phyloP scores from a whole-genome alignment of 2,888 invertebrate species.

The Eremobia ochroleuca region DNA sequence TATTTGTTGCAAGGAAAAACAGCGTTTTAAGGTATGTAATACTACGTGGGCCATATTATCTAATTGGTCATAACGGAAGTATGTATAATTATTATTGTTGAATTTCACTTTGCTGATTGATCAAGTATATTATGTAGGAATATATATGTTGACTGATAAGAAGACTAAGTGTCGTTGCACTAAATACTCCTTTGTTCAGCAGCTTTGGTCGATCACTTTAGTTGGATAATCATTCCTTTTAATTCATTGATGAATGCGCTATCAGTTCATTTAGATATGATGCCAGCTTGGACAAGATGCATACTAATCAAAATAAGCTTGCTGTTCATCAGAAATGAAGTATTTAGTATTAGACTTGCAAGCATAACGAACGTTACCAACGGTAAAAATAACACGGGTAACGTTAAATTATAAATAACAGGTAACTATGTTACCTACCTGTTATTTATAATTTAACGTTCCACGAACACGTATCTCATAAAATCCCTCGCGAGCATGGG shows the following conservation, averaged over 20 bases:
- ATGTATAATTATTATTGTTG: not conserved
- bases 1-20: not conserved
- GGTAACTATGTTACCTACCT: conserved; percentile 66
- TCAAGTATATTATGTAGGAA: too few species aligned
- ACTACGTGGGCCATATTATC: not conserved
- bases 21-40: not conserved
- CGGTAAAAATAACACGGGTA: conserved; percentile 70
- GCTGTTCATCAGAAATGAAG: not conserved
- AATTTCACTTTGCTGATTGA: conserved; percentile 1
- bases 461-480: conserved; percentile 77
- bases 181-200: conserved; percentile 18
- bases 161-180: conserved; percentile 17
- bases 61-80: not conserved
- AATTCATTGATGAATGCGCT: conserved; percentile 20
- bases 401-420: too few species aligned
- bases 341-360: conserved; percentile 9
- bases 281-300: conserved; percentile 17
- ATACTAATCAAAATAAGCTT: not conserved
- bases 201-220: not conserved
- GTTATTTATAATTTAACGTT: conserved; percentile 84
- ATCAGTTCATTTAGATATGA: conserved; percentile 36
- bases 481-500: conserved; percentile 83
- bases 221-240: conserved; percentile 10
- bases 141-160: conserved; percentile 3
- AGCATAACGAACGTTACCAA: conserved; percentile 60